Evolutionary conservation across 2,113 vertebrate species (phyloP).

Genomic region (Drymodes brunneopygia): DNA sequence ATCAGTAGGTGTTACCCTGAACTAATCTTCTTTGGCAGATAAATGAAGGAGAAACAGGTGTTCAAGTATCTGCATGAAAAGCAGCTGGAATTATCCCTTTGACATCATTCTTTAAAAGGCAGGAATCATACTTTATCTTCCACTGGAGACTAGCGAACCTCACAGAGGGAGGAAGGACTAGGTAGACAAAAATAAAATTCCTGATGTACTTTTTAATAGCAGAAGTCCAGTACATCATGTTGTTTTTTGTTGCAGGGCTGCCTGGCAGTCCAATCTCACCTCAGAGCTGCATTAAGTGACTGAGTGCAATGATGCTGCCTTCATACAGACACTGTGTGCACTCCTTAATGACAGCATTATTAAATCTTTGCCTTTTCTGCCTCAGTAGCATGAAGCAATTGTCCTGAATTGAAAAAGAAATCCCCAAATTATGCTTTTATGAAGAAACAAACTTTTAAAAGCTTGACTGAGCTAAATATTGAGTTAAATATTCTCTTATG

Average conservation of each 20-base stretch:
- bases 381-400: not conserved
- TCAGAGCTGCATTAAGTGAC: not conserved
- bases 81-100: conserved; percentile 17
- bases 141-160: not conserved
- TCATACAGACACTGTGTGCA: not conserved
- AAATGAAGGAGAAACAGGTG: conserved; percentile 36
- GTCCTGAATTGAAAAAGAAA: not conserved
- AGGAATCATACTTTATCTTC: conserved; percentile 11
- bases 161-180: not conserved
- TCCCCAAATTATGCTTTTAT: not conserved
- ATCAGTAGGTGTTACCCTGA: conserved; percentile 11
- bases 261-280: not conserved
- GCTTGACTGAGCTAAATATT: not conserved
- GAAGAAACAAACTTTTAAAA: conserved; percentile 4
- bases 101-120: not conserved
- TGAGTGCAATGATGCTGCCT: not conserved
- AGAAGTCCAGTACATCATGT: not conserved
- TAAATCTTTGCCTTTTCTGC: not conserved
- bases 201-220: not conserved
- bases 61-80: conserved; percentile 2
- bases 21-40: not conserved
- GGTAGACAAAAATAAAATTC: not conserved
- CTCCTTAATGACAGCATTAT: not conserved
- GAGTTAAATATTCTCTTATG: not conserved
- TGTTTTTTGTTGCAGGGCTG: not conserved